A percentile compares a stretch with the other conserved stretches of the same genome.
These are phyloP conservation scores for Athripsodes cinereus DNA, from an alignment of 2,888 invertebrate genomes.

Conservation along the genomic window DNA sequence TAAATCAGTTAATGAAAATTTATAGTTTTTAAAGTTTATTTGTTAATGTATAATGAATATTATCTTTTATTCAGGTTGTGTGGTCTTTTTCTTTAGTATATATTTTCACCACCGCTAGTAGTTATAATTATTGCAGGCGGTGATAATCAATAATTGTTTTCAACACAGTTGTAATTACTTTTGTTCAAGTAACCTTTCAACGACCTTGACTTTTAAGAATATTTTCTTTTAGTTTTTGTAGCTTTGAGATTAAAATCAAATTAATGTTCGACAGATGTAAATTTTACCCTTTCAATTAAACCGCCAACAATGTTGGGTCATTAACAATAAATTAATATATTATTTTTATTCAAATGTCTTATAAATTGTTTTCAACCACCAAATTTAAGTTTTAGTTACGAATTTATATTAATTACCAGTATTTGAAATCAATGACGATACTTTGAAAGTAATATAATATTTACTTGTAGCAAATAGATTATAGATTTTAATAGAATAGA, in stretches of 20 bases:
- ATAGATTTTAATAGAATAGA: neutral
- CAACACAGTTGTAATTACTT: neutral
- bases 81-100: too few relatives aligned
- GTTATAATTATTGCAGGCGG: too few relatives aligned
- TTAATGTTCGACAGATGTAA: neutral
- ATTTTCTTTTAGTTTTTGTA: neutral
- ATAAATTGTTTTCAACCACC: neutral
- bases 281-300: neutral
- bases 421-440: too few relatives aligned
- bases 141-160: too few relatives aligned
- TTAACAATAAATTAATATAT: neutral
- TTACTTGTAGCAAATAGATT: neutral
- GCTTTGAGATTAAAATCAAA: constrained; percentile 2
- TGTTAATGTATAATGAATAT: too few relatives aligned
- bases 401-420: too few relatives aligned
- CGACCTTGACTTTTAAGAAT: neutral
- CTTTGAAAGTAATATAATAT: too few relatives aligned
- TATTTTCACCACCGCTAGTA: too few relatives aligned
- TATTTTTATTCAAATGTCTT: neutral
- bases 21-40: too few relatives aligned
- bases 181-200: neutral
- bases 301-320: neutral
- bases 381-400: neutral
- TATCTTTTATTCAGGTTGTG: too few relatives aligned
- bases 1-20: too few relatives aligned